Base-by-base conservation (phyloP, 2,113 vertebrate genomes). In the Polyodon spathula region DNA sequence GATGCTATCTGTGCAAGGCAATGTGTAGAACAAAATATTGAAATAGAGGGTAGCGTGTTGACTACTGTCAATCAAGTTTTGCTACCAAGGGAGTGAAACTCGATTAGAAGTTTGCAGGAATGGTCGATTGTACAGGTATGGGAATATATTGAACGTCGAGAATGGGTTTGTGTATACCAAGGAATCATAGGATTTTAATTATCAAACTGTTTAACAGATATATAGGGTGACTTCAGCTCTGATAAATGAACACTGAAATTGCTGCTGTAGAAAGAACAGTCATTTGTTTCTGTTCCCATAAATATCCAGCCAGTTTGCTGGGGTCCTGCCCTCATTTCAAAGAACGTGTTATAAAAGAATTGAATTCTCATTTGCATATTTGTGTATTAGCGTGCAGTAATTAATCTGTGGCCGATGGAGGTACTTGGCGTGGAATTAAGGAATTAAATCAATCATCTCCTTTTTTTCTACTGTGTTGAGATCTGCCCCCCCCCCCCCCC, bases 351-450 rank as follows among this genome's bases (percentile, higher is more conserved):
- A 10, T 50, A 50, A 50, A 12, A 50, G 4, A 2, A 12, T 50
- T 50, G 46, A 50, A 50, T 50, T 50, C 46, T 50, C 7, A 50
- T 50, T 50, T 50, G 46, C 46, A 50, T 50, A 50, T 14, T 50
- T 12, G 11, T 14, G 46, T 50, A 5, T 10, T 10, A 14, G 11
- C 6, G 6, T 4, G 1, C 11, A 4, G 46, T 14, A 50, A 50
- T 50, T 2, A 50, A 50, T 50, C 46, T 4, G 46, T 4, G 5
- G 46, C 10, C 10, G 10, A 50, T 46, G 8, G 9, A 43, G 56
- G 44, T 9, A 58, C 15, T 37, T 14, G 8, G 12, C 11, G 17
- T 10, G 9, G 12, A 46, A 46, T 58, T 58, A 40, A 58, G 9
- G 12, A 46, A 46, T 58, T 58, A 40, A 58, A 58, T 58, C 14